phyloP scores from a whole-genome alignment of 2,113 vertebrate genomes.

The Dermatemys mawii region DNA sequence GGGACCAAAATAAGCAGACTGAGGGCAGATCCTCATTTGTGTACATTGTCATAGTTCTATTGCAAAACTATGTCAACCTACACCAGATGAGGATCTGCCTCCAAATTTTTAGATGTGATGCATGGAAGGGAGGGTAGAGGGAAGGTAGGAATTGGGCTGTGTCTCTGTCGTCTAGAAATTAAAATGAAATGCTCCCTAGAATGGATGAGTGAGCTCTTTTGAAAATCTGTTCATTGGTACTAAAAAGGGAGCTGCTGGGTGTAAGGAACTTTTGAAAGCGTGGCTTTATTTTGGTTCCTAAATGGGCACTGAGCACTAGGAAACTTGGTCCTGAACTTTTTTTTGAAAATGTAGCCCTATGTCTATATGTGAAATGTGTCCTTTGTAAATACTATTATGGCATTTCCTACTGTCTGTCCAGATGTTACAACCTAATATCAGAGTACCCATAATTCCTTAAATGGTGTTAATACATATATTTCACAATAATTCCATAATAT shows the following conservation, averaged over 20 bases:
- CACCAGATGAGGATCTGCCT: accelerated
- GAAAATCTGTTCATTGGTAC: neutral
- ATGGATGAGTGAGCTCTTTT: neutral
- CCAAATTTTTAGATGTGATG: accelerated
- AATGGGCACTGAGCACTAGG: neutral
- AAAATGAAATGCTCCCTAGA: too few relatives aligned
- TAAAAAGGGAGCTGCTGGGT: neutral
- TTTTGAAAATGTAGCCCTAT: neutral
- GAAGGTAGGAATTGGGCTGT: too few relatives aligned
- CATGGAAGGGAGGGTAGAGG: too few relatives aligned
- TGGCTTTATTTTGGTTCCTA: neutral
- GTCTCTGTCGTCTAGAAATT: too few relatives aligned
- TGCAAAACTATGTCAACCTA: neutral
- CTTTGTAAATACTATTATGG: accelerated
- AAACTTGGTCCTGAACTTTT: neutral
- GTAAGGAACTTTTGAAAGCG: neutral
- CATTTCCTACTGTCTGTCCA: neutral
- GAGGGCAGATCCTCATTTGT: neutral
- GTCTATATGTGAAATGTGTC: neutral
- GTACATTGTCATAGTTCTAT: neutral
- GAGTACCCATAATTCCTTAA: neutral
- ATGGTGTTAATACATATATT: neutral
- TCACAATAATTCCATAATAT: neutral
- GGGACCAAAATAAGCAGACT: neutral
- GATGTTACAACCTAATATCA: neutral